Evolutionary conservation across 2,888 invertebrate genomes (phyloP), one percentile per base, ranked within the genome.

Genomic region (Lutraria lutraria): DNA sequence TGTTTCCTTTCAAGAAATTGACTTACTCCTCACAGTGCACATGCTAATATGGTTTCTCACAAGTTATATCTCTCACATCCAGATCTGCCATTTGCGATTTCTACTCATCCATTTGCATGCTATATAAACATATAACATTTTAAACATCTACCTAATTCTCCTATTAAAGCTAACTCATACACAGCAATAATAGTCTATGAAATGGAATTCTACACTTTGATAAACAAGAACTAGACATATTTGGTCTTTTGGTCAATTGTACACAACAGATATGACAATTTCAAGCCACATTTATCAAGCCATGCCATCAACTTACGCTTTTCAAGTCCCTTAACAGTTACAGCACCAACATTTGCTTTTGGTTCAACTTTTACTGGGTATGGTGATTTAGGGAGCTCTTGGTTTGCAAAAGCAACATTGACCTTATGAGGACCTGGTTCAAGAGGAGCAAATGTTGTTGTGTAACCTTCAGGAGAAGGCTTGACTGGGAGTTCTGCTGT

Each of bases 401-500:
- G 93, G 13, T 96, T 96, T 56, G 94, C 96, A 90, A 95, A 96
- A 53, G 93, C 94, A 12, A 97, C 95, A 79, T 96, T 94, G 29
- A 96, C 96, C 29, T 94, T 95, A 93, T 97, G 96, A 8, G 93
- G 93, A 31, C 97, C 97, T 19, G 95, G 96, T 85, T 96, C 96
- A 53, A 94, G 90, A 6, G 96, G 95, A 63, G 95, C 94, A 94
- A 97, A 97, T 83, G 94, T 94, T 81, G 96, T 96, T 16, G 93
- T 94, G 89, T 95, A 95, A 63, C 98, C 98, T 95, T 98, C 98
- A 90, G 98, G 97, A 0, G 98, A 98, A 21, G 98, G 98, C 95
- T 98, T 98, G 25, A 98, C 97, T 94, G 98, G 98, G 0, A 98
- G 98, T 95, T 98, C 98, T 76, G 98, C 97, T 86, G 98, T 95